Conservation (phyloP, 23 tunicate species). For the Trididemnum nubilum region DNA sequence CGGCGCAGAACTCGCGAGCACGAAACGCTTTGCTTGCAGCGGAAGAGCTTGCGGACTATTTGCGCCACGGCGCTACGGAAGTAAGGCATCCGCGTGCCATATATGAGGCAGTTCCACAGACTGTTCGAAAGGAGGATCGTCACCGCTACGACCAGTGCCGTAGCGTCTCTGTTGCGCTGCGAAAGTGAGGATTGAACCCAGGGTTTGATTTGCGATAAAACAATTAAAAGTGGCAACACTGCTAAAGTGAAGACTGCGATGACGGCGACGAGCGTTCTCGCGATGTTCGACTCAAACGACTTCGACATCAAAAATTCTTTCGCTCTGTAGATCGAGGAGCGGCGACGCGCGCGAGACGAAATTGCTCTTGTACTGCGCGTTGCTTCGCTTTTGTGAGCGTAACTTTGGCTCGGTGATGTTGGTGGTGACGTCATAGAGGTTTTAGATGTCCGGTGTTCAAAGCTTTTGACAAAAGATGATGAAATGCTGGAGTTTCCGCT, state of each 20-base stretch:
- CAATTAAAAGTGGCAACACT: conserved; percentile 51
- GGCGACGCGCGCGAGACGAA: conserved; percentile 30
- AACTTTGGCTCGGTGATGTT: not conserved
- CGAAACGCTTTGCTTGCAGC: not conserved
- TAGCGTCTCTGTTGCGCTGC: not conserved
- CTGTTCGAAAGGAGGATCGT: conserved; percentile 62
- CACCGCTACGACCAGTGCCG: conserved; percentile 5
- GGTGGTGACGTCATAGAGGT: not conserved
- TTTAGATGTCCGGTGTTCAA: not conserved
- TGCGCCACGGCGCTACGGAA: conserved; percentile 49
- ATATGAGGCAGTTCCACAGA: conserved; percentile 71
- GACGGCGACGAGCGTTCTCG: conserved; percentile 84
- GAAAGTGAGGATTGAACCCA: not conserved
- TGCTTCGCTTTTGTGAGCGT: conserved; percentile 9
- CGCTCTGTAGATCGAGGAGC: conserved; percentile 68
- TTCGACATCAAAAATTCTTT: conserved; percentile 46
- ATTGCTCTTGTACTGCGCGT: conserved; percentile 26
- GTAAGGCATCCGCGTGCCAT: conserved; percentile 90
- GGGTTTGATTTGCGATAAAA: not conserved
- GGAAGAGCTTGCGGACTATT: conserved; percentile 11
- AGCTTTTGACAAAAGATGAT: not conserved
- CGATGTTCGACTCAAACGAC: conserved; percentile 73
- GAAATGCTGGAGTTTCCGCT: conserved; percentile 23
- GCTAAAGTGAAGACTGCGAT: conserved; percentile 63
- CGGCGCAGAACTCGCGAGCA: not conserved